Base-by-base conservation (phyloP, 2,888 invertebrate species). In the Philonicus albiceps region DNA sequence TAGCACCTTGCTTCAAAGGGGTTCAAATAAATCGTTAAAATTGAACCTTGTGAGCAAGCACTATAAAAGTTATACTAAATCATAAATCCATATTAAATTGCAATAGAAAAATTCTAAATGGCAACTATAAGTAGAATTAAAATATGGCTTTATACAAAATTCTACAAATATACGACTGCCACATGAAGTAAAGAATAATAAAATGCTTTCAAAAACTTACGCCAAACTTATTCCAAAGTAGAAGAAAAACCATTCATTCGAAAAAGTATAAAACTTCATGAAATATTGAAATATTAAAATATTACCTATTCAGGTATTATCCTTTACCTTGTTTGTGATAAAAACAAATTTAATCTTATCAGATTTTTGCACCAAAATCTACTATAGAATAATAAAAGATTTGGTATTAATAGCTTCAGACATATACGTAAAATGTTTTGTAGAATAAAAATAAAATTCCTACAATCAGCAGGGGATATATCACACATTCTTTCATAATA, bases 401-500 rank as follows among this genome's bases (percentile, higher is more conserved):
- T 19, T n/a, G n/a, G 6, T 19, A 49, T 49, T 49, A n/a, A 19
- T 49, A 1, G 4, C 19, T 49, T 19, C 49, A 49, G n/a, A 6
- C 5, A n/a, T n/a, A n/a, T 16, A 6, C n/a, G n/a, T n/a, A 43
- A n/a, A n/a, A 49, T 49, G 19, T n/a, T 5, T 19, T 1, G 6
- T 49, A n/a, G 5, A 75, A 75, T 19, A 1, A 30, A 75, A 75
- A 75, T 75, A 75, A 75, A 75, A 75, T 75, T 27, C 75, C 75
- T n/a, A 34, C 31, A 75, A 75, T 31, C 34, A n/a, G 37, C 19
- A 19, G 75, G 19, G 19, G 19, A n/a, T n/a, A 49, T 49, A 49
- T 19, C 49, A 34, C 75, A 75, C 75, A 75, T 34, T 31, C n/a
- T 75, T 75, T 75, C 75, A 75, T 75, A n/a, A 75, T 75, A 37